Evolutionary conservation across 2,113 vertebrate genomes (phyloP).

Genomic region (Parus major): DNA sequence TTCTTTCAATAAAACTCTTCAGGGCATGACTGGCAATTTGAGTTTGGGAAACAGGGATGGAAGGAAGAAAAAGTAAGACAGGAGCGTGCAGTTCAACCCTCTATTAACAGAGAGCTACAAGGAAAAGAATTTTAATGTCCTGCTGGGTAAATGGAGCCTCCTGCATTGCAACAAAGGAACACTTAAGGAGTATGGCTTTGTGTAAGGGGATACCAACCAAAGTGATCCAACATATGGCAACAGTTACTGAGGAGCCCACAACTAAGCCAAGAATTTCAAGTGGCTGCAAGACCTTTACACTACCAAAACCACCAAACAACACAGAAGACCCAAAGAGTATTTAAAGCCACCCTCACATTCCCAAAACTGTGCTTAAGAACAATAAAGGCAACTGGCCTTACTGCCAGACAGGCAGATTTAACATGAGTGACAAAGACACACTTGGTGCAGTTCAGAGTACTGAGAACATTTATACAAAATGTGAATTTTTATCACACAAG

Average conservation of each 20-base stretch:
- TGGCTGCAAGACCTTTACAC: neutral
- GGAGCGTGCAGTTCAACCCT: rapidly evolving
- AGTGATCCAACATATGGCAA: slow-evolving; percentile 16
- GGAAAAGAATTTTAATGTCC: neutral
- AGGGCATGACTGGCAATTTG: neutral
- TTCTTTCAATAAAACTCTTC: neutral
- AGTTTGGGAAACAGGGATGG: neutral
- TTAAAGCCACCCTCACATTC: neutral
- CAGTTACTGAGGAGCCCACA: neutral
- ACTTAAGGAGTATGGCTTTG: neutral
- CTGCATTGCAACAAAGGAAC: slow-evolving; percentile 11
- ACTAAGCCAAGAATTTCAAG: slow-evolving; percentile 44
- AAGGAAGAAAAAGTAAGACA: neutral
- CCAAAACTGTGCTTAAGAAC: neutral
- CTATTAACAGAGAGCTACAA: neutral
- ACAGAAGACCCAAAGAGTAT: neutral
- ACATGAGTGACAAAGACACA: neutral
- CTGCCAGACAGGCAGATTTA: neutral
- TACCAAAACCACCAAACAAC: neutral
- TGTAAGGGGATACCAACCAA: slow-evolving; percentile 15
- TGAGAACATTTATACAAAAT: neutral
- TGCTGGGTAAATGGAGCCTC: neutral
- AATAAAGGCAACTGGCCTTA: neutral
- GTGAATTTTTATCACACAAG: neutral
- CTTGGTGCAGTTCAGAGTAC: neutral